Conservation (phyloP, 2,113 vertebrate genomes). For the Pygoscelis antarcticus region DNA sequence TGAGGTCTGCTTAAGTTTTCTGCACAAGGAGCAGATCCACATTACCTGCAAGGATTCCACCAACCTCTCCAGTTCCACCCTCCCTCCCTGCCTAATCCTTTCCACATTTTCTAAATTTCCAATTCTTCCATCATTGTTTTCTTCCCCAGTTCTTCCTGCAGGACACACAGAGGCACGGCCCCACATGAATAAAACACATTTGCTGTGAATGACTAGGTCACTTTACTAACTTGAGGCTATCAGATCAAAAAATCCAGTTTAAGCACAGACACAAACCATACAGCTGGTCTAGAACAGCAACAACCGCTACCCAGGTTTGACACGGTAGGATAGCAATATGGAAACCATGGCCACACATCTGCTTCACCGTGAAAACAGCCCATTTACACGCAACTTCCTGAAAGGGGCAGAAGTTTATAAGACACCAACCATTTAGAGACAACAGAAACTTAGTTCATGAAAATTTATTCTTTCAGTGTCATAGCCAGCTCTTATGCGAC, state of each 20-base stretch:
- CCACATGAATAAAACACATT: rapidly evolving
- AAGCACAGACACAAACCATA: not conserved
- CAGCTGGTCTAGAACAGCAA: not conserved
- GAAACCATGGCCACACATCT: rapidly evolving
- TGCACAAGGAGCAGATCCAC: not conserved
- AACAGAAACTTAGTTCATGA: slow-evolving; percentile 31
- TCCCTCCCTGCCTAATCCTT: not conserved
- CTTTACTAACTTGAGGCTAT: not conserved
- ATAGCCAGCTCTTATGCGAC: slow-evolving; percentile 85
- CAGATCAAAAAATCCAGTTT: not conserved
- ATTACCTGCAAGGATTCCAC: not conserved
- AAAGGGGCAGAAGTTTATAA: not conserved
- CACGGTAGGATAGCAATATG: rapidly evolving
- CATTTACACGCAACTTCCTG: not conserved
- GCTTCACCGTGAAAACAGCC: not conserved
- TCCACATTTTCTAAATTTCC: not conserved
- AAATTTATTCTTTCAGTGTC: slow-evolving; percentile 82
- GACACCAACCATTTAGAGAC: not conserved
- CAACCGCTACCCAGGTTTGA: rapidly evolving
- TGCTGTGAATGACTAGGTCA: not conserved
- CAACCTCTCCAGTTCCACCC: not conserved
- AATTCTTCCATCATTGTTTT: not conserved
- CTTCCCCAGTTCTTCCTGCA: not conserved
- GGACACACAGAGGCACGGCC: not conserved
- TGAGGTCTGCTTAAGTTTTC: not conserved